Evolutionary conservation across 1,140 invertebrate species (phyloP), one percentile per base, ranked within the genome.

Genomic region (Dendrolimus punctatus): DNA sequence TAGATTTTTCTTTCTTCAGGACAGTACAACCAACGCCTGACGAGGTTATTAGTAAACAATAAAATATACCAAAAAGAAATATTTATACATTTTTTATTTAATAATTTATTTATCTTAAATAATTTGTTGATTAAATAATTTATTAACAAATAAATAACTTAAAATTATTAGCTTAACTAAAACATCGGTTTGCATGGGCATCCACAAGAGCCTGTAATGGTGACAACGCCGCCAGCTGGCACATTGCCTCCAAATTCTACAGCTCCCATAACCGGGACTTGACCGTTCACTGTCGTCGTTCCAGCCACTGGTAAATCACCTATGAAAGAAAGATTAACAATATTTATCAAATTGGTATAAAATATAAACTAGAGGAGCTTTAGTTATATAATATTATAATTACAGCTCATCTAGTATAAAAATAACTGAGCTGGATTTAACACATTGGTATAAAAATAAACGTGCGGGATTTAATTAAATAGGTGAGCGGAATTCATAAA

Each of bases 151-250:
- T 46, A 46, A 23, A 46, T 46, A 37, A 46, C 1, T 23, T 23
- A 37, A 8, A 5, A 46, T 46, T 46, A 46, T 46, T 46, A 46
- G 8, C 36, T n/a, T 37, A 8, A 4, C 38, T 46, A 46, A 36
- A 46, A 46, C 5, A 46, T 8, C 9, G 46, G 46, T 23, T 36
- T 46, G 4, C 46, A 23, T 3, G 46, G 36, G 46, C 46, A 46
- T 6, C 46, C 62, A 42, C 58, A 60, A 37, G 40, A 50, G 23
- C 64, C 58, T 39, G 46, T 39, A 45, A 66, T 61, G 42, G 61
- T 46, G 40, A 66, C 56, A 23, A 56, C 44, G 9, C 58, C 55
- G 4, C 50, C 53, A 42, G 53, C 57, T 40, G 54, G 45, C 23
- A 57, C 38, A 7, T 59, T 51, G 37, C 50, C 55, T 39, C 37